Evolutionary conservation across 2,113 vertebrate genomes (phyloP).

Genomic region (Hippocampus barbouri): DNA sequence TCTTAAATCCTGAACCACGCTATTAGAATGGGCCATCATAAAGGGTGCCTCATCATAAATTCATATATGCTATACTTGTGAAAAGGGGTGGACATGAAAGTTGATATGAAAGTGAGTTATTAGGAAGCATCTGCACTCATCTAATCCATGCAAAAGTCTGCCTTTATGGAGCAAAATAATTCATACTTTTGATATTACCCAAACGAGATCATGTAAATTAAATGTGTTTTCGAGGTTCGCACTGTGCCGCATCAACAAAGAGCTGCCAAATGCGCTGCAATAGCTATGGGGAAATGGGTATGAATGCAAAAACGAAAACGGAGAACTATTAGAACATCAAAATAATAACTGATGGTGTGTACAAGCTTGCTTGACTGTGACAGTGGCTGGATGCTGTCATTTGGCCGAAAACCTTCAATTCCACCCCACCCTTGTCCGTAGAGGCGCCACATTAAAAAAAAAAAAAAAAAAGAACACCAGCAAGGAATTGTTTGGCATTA

Average conservation of each 20-base stretch:
- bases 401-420: no score
- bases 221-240: not conserved
- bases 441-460: no score
- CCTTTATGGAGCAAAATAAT: not conserved
- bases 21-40: slow-evolving; percentile 7
- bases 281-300: no score
- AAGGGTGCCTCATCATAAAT: not conserved
- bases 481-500: no score
- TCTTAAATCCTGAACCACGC: slow-evolving; percentile 12
- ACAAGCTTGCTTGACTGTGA: no score
- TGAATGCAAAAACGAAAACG: no score
- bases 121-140: not conserved
- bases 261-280: no score
- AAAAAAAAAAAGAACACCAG: no score
- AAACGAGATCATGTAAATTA: not conserved
- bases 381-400: no score
- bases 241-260: not conserved
- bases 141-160: not conserved
- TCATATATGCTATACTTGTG: not conserved
- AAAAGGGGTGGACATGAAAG: not conserved
- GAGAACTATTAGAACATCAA: no score
- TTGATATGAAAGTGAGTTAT: not conserved
- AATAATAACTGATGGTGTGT: no score
- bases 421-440: no score
- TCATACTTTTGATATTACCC: not conserved